Base-by-base conservation (phyloP, 2,113 vertebrate species). In the Galemys pyrenaicus region DNA sequence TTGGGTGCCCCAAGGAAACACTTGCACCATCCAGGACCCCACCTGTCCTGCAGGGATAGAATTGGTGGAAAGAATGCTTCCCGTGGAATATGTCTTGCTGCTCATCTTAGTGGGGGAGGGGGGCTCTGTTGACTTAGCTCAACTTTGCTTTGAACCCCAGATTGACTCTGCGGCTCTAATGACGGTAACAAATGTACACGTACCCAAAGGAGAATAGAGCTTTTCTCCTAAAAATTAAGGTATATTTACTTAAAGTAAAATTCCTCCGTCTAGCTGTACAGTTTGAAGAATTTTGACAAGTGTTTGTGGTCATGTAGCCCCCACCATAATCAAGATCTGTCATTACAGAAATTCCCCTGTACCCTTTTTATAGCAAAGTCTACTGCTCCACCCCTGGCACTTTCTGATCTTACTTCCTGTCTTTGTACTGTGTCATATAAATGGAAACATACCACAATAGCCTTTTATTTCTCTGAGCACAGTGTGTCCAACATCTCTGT, bases 191-290 rank as follows among this genome's bases (percentile, higher is more conserved):
- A 71, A 6, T n/a, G 4, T 54, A 5, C 22, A 12, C 30, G 28
- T 11, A 30, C 37, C 37, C 1, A 30, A 74, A 6, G 4, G 9
- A 8, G 9, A 67, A n/a, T 9, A 41, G 44, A 30, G 16, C 20
- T 39, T 60, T 54, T 30, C 2, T 4, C 44, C 17, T 1, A 65
- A 30, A 86, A 24, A 30, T 28, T 44, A 73, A 49, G 13, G 0
- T 88, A 2, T 58, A 64, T 91, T 94, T 88, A 54, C 44, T 92
- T 88, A 64, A 1, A 58, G 3, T 70, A 60, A 44, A 71, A 60
- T 41, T 73, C 9, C 17, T 70, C 24, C 60, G 19, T 44, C 28
- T 46, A 64, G 32, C 24, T 32, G 22, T 46, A 60, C 15, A 68
- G 6, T 44, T 60, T 5, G n/a, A 84, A 75, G 75, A 54, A 6